Base-by-base conservation (phyloP, 2,797 vertebrate species). In the Harpagifer antarcticus region DNA sequence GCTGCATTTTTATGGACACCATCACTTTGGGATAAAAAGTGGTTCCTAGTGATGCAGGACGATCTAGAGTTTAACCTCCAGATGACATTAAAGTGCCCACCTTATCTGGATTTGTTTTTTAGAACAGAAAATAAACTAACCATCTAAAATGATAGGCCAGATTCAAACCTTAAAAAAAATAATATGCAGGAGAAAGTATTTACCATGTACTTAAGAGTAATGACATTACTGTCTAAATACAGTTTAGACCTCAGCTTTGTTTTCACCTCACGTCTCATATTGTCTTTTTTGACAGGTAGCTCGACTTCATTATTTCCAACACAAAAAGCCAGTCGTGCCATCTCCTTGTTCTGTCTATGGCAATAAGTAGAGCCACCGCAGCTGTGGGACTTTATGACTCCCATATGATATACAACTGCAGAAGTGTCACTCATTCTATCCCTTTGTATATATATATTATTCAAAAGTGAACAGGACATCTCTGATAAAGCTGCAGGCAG, bases 331-430 rank as follows among this genome's bases (percentile, higher is more conserved):
- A n/a, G n/a, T n/a, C n/a, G n/a, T n/a, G n/a, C n/a, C n/a, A n/a
- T n/a, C n/a, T n/a, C n/a, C n/a, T n/a, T n/a, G n/a, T n/a, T n/a
- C n/a, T n/a, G n/a, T n/a, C n/a, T n/a, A n/a, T n/a, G n/a, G 5
- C 43, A 67, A 50, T 69, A 63, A 56, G 42, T 55, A 43, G 42
- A 27, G 14, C 50, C n/a, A 16, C 17, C n/a, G 33, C 63, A 61
- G 20, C 75, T 72, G 55, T 65, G 48, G 7, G 11, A 53, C 20
- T 23, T 16, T 37, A 9, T 40, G 31, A 53, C 16, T 17, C 42
- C n/a, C n/a, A 10, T 58, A 15, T 48, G 47, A 4, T 15, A 6
- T 23, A 23, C 14, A 47, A 47, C 13, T 19, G 17, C 13, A 16
- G 16, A 9, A 62, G 68, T 11, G 2, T 42, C 1, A 42, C 31